Evolutionary conservation across 2,797 vertebrate species (phyloP), one percentile per base, ranked within the genome.

Genomic region (Delichon dasypus): DNA sequence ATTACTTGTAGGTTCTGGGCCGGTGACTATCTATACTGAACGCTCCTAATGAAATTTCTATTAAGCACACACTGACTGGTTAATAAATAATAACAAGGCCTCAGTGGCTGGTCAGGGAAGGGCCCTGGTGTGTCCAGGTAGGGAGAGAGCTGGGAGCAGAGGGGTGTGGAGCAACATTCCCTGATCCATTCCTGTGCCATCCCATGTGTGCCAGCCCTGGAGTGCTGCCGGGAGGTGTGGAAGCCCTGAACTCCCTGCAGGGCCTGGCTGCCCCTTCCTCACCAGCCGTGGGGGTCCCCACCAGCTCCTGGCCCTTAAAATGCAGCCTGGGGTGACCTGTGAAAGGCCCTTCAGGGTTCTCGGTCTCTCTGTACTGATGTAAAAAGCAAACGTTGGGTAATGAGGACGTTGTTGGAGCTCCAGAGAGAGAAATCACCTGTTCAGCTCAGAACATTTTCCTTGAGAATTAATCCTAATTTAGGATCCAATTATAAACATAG

Each of bases 1-100:
- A 97, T 97, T 96, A 97, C 95, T 92, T 78, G 92, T 94, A 95
- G 83, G 97, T 96, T 97, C 95, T 97, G 95, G 96, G 94, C 96
- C 2, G 89, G 93, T 94, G 96, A 95, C 94, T 97, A 34, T 92
- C 95, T 96, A 47, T 96, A 94, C 91, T 72, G 95, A 85, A 92
- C 1, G 72, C 83, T 94, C 45, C 93, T 94, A 90, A 94, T 93
- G 96, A 95, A 94, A 95, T 93, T 96, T 92, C 91, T 89, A 76
- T 92, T 93, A 83, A 70, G 89, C 73, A 84, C 65, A 57, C 74
- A 26, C 27, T 5, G 36, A 61, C 76, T 94, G 60, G 9, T 92
- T 94, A 72, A 78, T 94, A 93, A 96, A 94, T 66, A 93, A 73
- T 32, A 84, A n/a, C 79, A 60, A 14, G 16, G 17, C 40, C 58